phyloP scores from a whole-genome alignment of 1,140 invertebrate species.

The Euglossa dilemma region DNA sequence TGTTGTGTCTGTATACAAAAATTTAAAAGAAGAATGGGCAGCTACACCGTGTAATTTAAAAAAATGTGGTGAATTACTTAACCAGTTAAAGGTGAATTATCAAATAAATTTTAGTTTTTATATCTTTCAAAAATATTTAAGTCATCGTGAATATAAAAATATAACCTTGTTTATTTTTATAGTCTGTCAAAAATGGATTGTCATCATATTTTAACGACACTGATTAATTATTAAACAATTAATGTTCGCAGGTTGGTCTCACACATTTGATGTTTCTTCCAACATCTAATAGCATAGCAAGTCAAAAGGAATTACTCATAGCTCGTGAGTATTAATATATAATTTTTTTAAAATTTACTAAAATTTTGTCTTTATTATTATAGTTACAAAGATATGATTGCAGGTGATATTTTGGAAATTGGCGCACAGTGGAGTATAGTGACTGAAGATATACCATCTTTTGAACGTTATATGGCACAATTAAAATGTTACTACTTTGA shows the following conservation, averaged over 20 bases:
- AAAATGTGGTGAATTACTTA: slow-evolving; percentile 88
- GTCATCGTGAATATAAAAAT: slow-evolving; percentile 55
- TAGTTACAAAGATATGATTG: slow-evolving; percentile 55
- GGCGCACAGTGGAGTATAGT: slow-evolving; percentile 97
- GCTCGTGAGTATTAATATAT: slow-evolving; percentile 85
- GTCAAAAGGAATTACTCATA: slow-evolving; percentile 93
- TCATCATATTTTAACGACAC: slow-evolving; percentile 70
- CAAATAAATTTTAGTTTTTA: slow-evolving; percentile 42
- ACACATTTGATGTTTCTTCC: slow-evolving; percentile 94
- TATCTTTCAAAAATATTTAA: neutral
- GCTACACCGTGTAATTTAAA: slow-evolving; percentile 87
- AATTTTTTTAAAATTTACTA: neutral
- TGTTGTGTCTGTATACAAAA: slow-evolving; percentile 87
- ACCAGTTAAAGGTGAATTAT: slow-evolving; percentile 87
- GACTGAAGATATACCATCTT: slow-evolving; percentile 95
- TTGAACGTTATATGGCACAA: slow-evolving; percentile 98
- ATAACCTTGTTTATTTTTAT: slow-evolving; percentile 67
- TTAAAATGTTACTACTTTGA: slow-evolving; percentile 99
- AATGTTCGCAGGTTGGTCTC: slow-evolving; percentile 87
- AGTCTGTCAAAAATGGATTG: slow-evolving; percentile 75
- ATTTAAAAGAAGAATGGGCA: slow-evolving; percentile 89
- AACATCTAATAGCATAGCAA: slow-evolving; percentile 89
- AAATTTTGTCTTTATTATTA: neutral
- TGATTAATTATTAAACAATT: slow-evolving; percentile 12
- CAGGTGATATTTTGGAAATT: slow-evolving; percentile 96